Base-by-base conservation (phyloP, 2,113 vertebrate genomes). In the Tenebrosternarchus preto region DNA sequence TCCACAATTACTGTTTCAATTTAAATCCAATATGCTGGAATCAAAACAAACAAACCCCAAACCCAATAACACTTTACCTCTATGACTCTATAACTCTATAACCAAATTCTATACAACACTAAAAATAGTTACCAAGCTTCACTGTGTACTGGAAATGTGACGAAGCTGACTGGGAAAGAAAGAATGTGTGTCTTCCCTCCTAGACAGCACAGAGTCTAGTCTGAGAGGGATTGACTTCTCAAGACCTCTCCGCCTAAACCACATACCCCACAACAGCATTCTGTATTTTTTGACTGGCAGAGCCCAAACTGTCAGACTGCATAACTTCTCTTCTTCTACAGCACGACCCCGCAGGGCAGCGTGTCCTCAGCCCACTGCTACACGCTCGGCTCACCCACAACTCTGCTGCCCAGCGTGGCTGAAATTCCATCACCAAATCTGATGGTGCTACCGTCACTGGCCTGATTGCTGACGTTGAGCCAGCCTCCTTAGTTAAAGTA, bases 281-380 rank as follows among this genome's bases (percentile, higher is more conserved):
- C 33, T 39, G 64, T 19, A 39, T 9, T 39, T 68, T 33, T 68
- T 68, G 64, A 68, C n/a, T 39, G 64, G 64, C 64, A 68, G 64
- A 68, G 29, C 63, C 33, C 31, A 39, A 68, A n/a, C 64, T 68
- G 64, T 68, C 64, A 68, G 31, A n/a, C 19, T 68, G 39, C 20
- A 68, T 39, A 33, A 68, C 31, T 68, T 33, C 64, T 39, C 33
- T 39, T 68, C 33, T 1, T 68, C 64, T 22, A 22, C 31, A 39
- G 17, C 20, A 36, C 20, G 39, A 8, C 64, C 64, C 64, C 6
- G 31, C 20, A 39, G 64, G 33, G 31, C 64, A 22, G 64, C n/a
- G n/a, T 68, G 64, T 39, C 31, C 31, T 68, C 20, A 39, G 64
- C 31, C 33, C 20, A 36, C 64, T n/a, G 0, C 31, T 68, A 8